Evolutionary conservation across 2,888 invertebrate genomes (phyloP), one percentile per base, ranked within the genome.

Genomic region (Coenonympha glycerion): DNA sequence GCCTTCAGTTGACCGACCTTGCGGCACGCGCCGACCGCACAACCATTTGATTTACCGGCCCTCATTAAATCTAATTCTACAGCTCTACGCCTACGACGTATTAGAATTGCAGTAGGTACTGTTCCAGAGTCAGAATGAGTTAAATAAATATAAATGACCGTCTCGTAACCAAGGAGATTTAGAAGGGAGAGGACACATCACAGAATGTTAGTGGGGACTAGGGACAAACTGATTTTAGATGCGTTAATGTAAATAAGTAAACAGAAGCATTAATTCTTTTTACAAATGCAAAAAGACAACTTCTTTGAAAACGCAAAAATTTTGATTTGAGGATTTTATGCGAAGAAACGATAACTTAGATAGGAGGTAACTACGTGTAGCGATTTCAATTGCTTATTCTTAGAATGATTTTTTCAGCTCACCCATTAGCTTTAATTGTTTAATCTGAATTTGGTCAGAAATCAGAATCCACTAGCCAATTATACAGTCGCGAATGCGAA

Each of bases 1-100:
- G 64, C 73, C 79, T 73, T 68, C 73, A 73, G 71, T 69, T 69
- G 72, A 71, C 73, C 79, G 85, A 78, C 85, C 86, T 85, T 84
- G 86, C 66, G 85, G 86, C 86, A 87, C 86, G 86, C 84, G 86
- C 82, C 83, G 63, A 65, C 65, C 66, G 64, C 59, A 57, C 49
- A 70, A 69, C 62, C 69, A 71, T 73, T 78, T 75, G 77, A 81
- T 81, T 78, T 79, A 79, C 70, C 65, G 69, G 66, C 15, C 64
- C 68, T 74, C 69, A 76, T 79, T 79, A 63, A 55, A 65, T 69
- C 66, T 68, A 69, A 63, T 64, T 68, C 66, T 67, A 68, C 64
- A 64, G 64, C 62, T 61, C 64, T 64, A 60, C 66, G 65, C 66
- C 64, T 60, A 66, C 63, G 40, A 47, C 42, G 45, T 55, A 57